Evolutionary conservation across 1,140 invertebrate genomes (phyloP).

Genomic region (Lasioglossum albipes): DNA sequence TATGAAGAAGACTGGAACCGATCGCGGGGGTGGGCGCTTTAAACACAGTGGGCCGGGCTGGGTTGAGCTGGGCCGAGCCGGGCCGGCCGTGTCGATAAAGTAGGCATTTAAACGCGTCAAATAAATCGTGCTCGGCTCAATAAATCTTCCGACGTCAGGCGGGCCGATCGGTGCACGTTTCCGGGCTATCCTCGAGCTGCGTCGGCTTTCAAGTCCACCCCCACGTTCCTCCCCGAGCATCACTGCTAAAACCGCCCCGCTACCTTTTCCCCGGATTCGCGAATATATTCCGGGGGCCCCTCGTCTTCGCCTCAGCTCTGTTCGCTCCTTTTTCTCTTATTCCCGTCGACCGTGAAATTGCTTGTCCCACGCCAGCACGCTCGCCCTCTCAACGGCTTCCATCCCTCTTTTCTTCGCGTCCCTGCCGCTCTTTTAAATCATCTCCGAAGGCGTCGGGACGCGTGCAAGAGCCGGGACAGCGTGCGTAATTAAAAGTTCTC

Average conservation of each 20-base stretch:
- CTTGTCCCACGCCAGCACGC: slow-evolving; percentile 27
- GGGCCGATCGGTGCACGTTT: slow-evolving; percentile 67
- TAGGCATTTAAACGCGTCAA: slow-evolving; percentile 74
- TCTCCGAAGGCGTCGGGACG: slow-evolving; percentile 27
- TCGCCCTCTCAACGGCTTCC: neutral
- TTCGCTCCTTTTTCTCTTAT: slow-evolving; percentile 29
- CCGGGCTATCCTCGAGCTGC: slow-evolving; percentile 16
- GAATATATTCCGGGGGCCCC: slow-evolving; percentile 22
- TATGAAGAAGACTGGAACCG: neutral
- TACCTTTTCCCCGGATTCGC: slow-evolving; percentile 32
- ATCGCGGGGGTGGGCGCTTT: neutral
- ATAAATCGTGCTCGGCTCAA: slow-evolving; percentile 68
- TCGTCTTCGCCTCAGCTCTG: neutral
- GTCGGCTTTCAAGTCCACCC: slow-evolving; percentile 28
- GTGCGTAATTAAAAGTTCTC: slow-evolving; percentile 60
- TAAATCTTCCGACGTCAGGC: slow-evolving; percentile 69
- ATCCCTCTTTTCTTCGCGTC: neutral
- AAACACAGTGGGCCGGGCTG: slow-evolving; percentile 18
- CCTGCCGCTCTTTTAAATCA: slow-evolving; percentile 52
- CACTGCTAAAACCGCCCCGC: slow-evolving; percentile 38
- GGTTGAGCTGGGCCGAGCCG: neutral
- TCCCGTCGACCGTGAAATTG: slow-evolving; percentile 55
- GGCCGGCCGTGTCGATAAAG: slow-evolving; percentile 65
- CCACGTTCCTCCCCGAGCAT: slow-evolving; percentile 14
- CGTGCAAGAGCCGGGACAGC: slow-evolving; percentile 6